A percentile compares a stretch with the other conserved stretches of the same genome.
phyloP scores from a whole-genome alignment of 2,797 vertebrate genomes.

The Labroides dimidiatus region DNA sequence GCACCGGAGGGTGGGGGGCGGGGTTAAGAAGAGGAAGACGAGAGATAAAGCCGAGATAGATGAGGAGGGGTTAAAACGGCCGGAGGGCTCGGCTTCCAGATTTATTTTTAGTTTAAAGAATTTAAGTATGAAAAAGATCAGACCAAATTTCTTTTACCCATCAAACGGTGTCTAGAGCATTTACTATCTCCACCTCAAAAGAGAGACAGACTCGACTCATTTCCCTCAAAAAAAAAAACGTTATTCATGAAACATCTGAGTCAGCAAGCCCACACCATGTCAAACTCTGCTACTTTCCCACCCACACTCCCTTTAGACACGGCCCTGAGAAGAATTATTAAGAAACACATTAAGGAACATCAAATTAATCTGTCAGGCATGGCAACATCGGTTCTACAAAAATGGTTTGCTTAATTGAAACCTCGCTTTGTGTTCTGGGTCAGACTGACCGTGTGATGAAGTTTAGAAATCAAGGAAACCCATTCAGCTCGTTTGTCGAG shows the following conservation, averaged over 20 bases:
- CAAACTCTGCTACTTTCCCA: conserved; percentile 17
- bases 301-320: conserved; percentile 26
- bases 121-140: not conserved
- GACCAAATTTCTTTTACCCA: not conserved
- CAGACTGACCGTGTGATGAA: not conserved
- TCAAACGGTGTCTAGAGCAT: not conserved
- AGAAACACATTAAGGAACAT: conserved; percentile 29
- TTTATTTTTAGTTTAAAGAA: not conserved
- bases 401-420: not conserved
- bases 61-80: not conserved
- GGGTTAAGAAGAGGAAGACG: conserved; percentile 19
- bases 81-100: not conserved
- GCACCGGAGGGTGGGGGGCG: conserved; percentile 38
- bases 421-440: conserved; percentile 11
- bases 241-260: conserved; percentile 32
- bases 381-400: not conserved
- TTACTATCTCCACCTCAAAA: not conserved
- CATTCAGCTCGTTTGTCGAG: not conserved
- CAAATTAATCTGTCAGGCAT: conserved; percentile 1
- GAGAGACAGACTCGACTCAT: not conserved
- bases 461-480: conserved; percentile 8
- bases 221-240: conserved; percentile 19
- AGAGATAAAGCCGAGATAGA: conserved; percentile 29
- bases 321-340: conserved; percentile 10
- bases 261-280: conserved; percentile 27